Percentiles rank a stretch among this genome's conserved stretches.
These are phyloP conservation scores for Galerucella nymphaeae DNA, from an alignment of 2,888 invertebrate genomes.

Conservation along the genomic window DNA sequence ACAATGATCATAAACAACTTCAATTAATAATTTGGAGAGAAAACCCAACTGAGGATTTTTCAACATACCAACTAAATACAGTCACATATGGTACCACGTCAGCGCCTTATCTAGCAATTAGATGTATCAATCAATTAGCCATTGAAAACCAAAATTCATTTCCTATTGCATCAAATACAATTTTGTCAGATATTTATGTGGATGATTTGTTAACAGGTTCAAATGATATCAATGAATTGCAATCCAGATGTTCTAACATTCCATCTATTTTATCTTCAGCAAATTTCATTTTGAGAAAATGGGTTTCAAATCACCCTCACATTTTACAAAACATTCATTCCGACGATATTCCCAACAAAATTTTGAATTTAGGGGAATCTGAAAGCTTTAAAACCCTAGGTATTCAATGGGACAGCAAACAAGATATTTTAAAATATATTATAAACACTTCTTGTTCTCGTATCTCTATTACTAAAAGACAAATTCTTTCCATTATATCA, in stretches of 20 bases:
- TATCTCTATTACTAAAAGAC: not conserved
- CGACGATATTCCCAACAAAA: not conserved
- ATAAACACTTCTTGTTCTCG: not conserved
- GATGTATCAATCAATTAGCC: constrained; percentile 31
- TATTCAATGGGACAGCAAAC: not conserved
- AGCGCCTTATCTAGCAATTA: constrained; percentile 52
- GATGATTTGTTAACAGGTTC: constrained; percentile 1
- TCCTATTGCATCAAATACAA: not conserved
- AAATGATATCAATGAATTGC: not conserved
- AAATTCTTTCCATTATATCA: not conserved
- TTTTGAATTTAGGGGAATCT: not conserved
- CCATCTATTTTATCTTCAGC: not conserved
- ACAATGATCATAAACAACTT: constrained; percentile 36
- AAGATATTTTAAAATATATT: not conserved
- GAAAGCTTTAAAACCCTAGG: not conserved
- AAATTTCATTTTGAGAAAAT: not conserved
- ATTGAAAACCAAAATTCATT: not conserved
- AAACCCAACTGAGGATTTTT: constrained; percentile 28
- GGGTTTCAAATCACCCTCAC: not conserved
- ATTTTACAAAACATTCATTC: not conserved
- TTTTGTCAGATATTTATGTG: not conserved
- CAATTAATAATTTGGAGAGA: constrained; percentile 47
- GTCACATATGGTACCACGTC: constrained; percentile 19
- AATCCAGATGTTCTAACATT: not conserved
- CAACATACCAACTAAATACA: constrained; percentile 38